phyloP scores from a whole-genome alignment of 1,140 invertebrate genomes.

The Drosophila malerkotliana region DNA sequence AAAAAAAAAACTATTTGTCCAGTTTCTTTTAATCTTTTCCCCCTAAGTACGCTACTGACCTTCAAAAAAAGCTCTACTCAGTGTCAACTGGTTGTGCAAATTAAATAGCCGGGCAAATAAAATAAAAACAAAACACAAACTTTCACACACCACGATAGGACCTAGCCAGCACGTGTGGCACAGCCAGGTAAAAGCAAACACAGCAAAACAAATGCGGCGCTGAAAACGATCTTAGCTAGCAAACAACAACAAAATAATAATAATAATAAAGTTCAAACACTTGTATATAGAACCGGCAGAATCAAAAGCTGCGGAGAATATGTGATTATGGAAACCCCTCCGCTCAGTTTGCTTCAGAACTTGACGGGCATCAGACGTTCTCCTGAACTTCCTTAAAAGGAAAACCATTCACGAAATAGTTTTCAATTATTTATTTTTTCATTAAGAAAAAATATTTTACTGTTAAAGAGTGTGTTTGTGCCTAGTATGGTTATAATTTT shows the following conservation, averaged over 20 bases:
- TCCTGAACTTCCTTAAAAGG: background rate
- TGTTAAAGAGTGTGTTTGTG: background rate
- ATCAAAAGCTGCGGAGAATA: background rate
- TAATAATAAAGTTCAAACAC: conserved; percentile 5
- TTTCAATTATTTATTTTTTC: too few species aligned
- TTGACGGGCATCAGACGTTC: conserved; percentile 42
- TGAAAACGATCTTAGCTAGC: conserved; percentile 7
- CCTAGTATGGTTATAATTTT: conserved; percentile 18
- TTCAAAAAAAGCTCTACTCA: conserved; percentile 6
- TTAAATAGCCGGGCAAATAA: conserved; percentile 2
- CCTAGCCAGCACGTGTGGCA: conserved; percentile 30
- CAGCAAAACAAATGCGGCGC: conserved; percentile 33
- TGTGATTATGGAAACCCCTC: conserved; percentile 6
- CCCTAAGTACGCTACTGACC: background rate
- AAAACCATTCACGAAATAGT: background rate
- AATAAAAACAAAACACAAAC: conserved; percentile 10
- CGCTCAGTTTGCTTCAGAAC: conserved; percentile 39
- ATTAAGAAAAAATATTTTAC: background rate
- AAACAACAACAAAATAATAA: conserved; percentile 1
- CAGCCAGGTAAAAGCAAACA: conserved; percentile 25
- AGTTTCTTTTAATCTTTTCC: background rate
- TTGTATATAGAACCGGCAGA: background rate
- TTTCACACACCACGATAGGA: background rate
- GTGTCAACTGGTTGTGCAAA: background rate
- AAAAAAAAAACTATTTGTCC: background rate